Conservation (phyloP, 2,888 invertebrate genomes). For the Chorisops tibialis region DNA sequence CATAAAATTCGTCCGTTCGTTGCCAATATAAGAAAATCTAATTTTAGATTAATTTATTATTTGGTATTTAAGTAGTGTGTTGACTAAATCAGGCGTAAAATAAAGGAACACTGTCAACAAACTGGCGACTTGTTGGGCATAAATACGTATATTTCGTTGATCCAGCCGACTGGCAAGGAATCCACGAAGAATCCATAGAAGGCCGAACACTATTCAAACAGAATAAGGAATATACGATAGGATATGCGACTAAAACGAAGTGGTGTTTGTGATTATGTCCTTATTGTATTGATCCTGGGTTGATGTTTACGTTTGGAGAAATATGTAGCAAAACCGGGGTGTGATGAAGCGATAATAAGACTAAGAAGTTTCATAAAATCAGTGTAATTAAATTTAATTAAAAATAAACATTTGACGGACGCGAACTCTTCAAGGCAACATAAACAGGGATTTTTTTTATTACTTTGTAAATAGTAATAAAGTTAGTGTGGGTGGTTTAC, state of each 20-base stretch:
- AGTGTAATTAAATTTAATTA: constrained; percentile 15
- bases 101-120: constrained; percentile 22
- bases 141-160: constrained; percentile 11
- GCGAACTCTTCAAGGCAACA: background rate
- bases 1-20: too few species aligned
- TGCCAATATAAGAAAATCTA: background rate
- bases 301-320: too few species aligned
- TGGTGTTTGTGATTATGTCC: too few species aligned
- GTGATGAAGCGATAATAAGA: too few species aligned
- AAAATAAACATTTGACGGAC: constrained; percentile 16
- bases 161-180: background rate
- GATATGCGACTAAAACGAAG: too few species aligned
- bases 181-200: constrained; percentile 25
- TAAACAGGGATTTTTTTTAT: constrained; percentile 6
- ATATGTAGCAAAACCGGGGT: too few species aligned
- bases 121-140: constrained; percentile 19
- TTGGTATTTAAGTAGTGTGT: constrained; percentile 18
- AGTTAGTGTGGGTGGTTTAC: too few species aligned
- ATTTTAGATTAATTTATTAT: constrained; percentile 19
- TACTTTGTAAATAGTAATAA: too few species aligned
- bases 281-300: too few species aligned
- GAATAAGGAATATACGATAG: too few species aligned
- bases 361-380: background rate
- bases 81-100: constrained; percentile 1
- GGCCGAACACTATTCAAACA: constrained; percentile 23